Conservation (phyloP, 2,113 vertebrate genomes). For the Nothoprocta pentlandii region DNA sequence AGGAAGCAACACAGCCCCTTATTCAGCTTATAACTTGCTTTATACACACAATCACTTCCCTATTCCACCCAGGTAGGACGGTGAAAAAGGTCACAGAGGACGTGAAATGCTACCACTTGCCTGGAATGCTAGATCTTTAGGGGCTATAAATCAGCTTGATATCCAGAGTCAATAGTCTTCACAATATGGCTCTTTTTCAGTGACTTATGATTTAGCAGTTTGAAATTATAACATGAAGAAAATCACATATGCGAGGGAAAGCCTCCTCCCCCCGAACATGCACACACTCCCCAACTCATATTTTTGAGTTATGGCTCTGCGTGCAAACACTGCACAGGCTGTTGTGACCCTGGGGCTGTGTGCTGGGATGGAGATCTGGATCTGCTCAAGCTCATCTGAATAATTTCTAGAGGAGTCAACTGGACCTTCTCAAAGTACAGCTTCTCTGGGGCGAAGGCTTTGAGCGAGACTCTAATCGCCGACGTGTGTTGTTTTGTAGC, state of each 20-base stretch:
- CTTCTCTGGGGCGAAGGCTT: conserved; percentile 45
- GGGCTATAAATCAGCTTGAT: conserved; percentile 43
- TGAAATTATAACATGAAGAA: conserved; percentile 5
- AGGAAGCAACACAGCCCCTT: conserved; percentile 15
- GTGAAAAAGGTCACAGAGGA: background rate
- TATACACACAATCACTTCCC: background rate
- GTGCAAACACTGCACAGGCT: conserved; percentile 51
- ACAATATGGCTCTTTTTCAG: background rate
- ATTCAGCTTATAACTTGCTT: conserved; percentile 12
- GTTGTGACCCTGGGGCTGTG: background rate
- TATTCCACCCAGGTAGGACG: background rate
- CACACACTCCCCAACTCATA: background rate
- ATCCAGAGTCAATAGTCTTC: conserved; percentile 14
- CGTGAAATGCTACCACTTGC: conserved; percentile 7
- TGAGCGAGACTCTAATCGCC: conserved; percentile 63
- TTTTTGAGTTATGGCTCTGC: conserved; percentile 65
- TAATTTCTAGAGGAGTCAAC: conserved; percentile 66
- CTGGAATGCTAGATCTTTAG: background rate
- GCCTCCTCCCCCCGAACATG: background rate
- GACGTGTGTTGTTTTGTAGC: conserved; percentile 56
- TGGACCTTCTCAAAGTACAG: conserved; percentile 63
- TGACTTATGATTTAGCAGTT: conserved; percentile 23
- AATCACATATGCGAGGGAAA: conserved; percentile 9
- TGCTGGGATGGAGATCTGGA: conserved; percentile 45
- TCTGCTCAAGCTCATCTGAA: conserved; percentile 65